phyloP scores from a whole-genome alignment of 35 echinoderm and acorn worm genomes.

The Strongylocentrotus purpuratus region DNA sequence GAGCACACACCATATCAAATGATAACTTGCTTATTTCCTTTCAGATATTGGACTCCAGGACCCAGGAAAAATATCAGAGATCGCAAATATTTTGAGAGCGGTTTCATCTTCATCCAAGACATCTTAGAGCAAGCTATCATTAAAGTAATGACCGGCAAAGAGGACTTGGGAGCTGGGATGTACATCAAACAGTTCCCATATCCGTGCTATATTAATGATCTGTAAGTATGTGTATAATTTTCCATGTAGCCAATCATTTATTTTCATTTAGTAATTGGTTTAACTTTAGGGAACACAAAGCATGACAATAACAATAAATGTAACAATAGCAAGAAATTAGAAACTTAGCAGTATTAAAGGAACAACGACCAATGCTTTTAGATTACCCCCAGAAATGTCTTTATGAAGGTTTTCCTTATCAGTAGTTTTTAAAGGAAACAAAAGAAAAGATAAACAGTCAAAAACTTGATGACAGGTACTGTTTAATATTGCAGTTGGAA shows the following conservation, averaged over 20 bases:
- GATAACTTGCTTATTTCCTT: not conserved
- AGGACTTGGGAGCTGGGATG: constrained; percentile 66
- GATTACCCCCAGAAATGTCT: too few species aligned
- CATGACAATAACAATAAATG: too few species aligned
- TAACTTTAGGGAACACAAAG: too few species aligned
- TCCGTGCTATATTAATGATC: constrained; percentile 86
- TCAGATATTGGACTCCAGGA: constrained; percentile 82
- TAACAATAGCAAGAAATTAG: too few species aligned
- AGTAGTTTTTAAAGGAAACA: too few species aligned
- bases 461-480: too few species aligned
- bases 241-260: not conserved
- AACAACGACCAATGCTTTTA: too few species aligned
- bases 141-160: constrained; percentile 60
- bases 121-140: constrained; percentile 91
- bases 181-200: constrained; percentile 95
- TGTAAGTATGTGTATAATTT: constrained; percentile 62
- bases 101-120: constrained; percentile 93
- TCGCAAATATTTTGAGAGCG: constrained; percentile 74
- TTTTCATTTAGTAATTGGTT: not conserved
- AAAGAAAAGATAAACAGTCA: too few species aligned
- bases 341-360: too few species aligned
- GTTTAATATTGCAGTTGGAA: too few species aligned
- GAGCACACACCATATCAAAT: too few species aligned
- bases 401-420: too few species aligned
- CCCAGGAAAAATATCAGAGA: constrained; percentile 53